Evolutionary conservation across 2,113 vertebrate species (phyloP).

Genomic region (Nannospalax galili): DNA sequence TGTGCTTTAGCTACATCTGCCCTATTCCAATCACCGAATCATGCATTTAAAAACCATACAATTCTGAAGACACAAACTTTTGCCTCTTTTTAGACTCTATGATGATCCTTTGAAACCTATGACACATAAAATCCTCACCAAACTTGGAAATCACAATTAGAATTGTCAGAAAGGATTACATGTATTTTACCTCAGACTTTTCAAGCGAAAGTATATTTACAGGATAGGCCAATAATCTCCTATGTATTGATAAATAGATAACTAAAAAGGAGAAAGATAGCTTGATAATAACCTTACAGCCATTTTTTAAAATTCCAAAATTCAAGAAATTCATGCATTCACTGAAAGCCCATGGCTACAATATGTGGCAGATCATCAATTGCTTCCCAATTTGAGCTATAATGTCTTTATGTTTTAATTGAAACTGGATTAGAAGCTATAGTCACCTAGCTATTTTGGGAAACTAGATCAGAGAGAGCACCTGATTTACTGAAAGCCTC

Average conservation of each 20-base stretch:
- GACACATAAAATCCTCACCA: not conserved
- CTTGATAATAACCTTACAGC: not conserved
- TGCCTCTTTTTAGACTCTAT: not conserved
- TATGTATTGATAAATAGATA: not conserved
- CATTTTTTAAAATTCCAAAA: not conserved
- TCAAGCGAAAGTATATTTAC: not conserved
- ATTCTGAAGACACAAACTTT: not conserved
- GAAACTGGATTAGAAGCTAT: not conserved
- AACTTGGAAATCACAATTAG: not conserved
- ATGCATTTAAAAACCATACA: not conserved
- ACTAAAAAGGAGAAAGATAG: not conserved
- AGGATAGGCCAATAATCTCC: not conserved
- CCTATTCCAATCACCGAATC: too few species aligned
- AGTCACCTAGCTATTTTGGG: not conserved
- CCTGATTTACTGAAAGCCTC: constrained; percentile 2
- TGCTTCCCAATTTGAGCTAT: not conserved
- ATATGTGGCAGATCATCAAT: not conserved
- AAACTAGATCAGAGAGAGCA: not conserved
- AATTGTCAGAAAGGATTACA: not conserved
- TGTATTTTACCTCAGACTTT: not conserved
- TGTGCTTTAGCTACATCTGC: not conserved
- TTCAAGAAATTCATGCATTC: too few species aligned
- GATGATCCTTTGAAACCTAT: not conserved
- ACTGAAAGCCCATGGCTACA: not conserved
- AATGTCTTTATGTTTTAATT: not conserved